phyloP scores from a whole-genome alignment of 1,140 invertebrate genomes.

The Papilio dardanus region DNA sequence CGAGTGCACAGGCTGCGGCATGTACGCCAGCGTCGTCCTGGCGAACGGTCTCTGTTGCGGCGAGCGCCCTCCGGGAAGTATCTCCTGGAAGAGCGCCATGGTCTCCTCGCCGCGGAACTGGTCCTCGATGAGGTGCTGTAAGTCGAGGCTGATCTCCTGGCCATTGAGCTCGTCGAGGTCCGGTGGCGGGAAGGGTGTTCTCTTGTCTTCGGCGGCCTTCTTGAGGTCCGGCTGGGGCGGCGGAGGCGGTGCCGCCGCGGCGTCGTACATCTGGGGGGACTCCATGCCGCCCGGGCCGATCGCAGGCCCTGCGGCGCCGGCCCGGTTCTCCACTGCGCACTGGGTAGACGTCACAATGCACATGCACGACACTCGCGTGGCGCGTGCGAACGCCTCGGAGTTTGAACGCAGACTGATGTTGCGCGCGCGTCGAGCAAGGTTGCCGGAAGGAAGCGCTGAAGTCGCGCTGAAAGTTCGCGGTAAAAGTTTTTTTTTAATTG shows the following conservation, averaged over 20 bases:
- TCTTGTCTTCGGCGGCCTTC: conserved; percentile 74
- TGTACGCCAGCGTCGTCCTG: conserved; percentile 90
- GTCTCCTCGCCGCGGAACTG: conserved; percentile 90
- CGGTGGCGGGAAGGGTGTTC: conserved; percentile 86
- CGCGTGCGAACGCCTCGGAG: conserved; percentile 65
- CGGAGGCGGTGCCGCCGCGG: conserved; percentile 79
- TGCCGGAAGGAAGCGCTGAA: conserved; percentile 77
- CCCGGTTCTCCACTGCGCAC: conserved; percentile 78
- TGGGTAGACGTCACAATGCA: conserved; percentile 69
- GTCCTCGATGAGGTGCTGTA: conserved; percentile 95
- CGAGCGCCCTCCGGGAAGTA: conserved; percentile 85
- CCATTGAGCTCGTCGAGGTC: conserved; percentile 94
- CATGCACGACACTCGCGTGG: conserved; percentile 65
- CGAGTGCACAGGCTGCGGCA: conserved; percentile 95
- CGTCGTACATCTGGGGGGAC: conserved; percentile 89
- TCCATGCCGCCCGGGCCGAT: conserved; percentile 84
- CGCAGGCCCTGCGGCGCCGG: conserved; percentile 73
- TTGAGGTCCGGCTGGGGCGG: conserved; percentile 81
- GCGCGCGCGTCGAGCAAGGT: conserved; percentile 61
- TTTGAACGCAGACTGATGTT: conserved; percentile 66
- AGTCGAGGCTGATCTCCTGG: conserved; percentile 93
- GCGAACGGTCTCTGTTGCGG: conserved; percentile 81
- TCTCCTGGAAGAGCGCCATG: conserved; percentile 90
- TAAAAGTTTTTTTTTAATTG: conserved; percentile 63
- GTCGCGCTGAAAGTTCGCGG: conserved; percentile 66